phyloP scores from a whole-genome alignment of 2,888 invertebrate genomes.

The Taphrorychus bicolor region DNA sequence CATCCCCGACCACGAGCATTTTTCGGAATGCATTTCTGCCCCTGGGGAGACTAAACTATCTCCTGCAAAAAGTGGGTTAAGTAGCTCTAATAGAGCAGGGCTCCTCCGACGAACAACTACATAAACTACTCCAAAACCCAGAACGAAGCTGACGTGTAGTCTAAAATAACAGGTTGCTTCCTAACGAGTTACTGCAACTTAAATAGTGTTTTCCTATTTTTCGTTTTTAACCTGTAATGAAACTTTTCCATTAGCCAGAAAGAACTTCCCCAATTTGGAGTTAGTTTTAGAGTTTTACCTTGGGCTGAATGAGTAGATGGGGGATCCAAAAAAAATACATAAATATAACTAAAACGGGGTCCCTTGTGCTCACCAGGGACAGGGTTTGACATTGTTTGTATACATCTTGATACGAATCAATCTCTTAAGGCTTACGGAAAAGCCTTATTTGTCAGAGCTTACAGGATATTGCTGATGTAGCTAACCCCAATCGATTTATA shows the following conservation, averaged over 20 bases:
- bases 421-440: not conserved
- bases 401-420: not conserved
- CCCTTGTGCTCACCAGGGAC: not conserved
- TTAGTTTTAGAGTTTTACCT: not conserved
- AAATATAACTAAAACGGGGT: not conserved
- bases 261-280: not conserved
- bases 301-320: not conserved
- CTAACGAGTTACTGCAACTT: constrained; percentile 19
- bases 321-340: not conserved
- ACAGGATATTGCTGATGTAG: constrained; percentile 4
- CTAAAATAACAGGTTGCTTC: constrained; percentile 17
- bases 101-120: not conserved
- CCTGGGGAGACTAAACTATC: not conserved
- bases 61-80: constrained; percentile 3
- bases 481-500: constrained; percentile 2
- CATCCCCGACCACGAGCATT: not conserved
- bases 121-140: constrained; percentile 13
- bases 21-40: not conserved
- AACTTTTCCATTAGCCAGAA: not conserved
- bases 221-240: constrained; percentile 1
- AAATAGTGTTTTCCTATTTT: constrained; percentile 8
- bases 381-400: not conserved
- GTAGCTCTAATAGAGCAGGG: constrained; percentile 2
- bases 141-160: constrained; percentile 14
- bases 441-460: not conserved